Conservation (phyloP, 2,113 vertebrate species). For the Puma concolor region DNA sequence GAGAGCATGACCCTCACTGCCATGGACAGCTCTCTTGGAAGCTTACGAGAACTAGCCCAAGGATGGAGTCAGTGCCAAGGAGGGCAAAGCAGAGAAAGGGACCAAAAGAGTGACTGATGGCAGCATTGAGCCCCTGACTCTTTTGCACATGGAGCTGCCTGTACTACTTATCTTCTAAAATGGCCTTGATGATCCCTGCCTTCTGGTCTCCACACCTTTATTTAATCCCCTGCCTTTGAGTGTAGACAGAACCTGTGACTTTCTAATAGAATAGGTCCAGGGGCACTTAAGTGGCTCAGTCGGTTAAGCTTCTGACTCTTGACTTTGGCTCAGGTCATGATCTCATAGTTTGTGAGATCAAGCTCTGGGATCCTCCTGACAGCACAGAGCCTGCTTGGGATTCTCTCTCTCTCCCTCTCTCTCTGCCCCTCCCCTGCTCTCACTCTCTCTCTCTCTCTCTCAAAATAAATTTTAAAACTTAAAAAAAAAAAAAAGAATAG, state of each 20-base stretch:
- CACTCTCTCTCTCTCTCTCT: too few species aligned
- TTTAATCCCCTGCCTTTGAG: background rate
- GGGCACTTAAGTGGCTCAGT: too few species aligned
- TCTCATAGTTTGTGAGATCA: too few species aligned
- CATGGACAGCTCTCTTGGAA: background rate
- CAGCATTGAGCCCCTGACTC: background rate
- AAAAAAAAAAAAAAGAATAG: background rate
- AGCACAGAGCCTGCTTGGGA: too few species aligned
- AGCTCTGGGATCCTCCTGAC: too few species aligned
- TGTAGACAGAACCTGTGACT: background rate
- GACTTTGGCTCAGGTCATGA: too few species aligned
- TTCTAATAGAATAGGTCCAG: background rate
- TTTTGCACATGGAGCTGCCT: background rate
- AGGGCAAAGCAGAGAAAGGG: background rate
- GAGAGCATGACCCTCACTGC: background rate
- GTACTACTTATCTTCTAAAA: background rate
- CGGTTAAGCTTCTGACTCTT: too few species aligned
- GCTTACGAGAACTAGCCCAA: background rate
- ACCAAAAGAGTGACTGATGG: background rate
- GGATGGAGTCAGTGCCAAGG: background rate
- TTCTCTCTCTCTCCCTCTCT: too few species aligned
- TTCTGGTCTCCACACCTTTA: background rate
- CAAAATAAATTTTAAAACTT: too few species aligned
- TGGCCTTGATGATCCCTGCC: too few species aligned
- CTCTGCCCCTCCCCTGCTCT: too few species aligned